Base-by-base conservation (phyloP, 2,888 invertebrate species). In the Ligdia adustata region DNA sequence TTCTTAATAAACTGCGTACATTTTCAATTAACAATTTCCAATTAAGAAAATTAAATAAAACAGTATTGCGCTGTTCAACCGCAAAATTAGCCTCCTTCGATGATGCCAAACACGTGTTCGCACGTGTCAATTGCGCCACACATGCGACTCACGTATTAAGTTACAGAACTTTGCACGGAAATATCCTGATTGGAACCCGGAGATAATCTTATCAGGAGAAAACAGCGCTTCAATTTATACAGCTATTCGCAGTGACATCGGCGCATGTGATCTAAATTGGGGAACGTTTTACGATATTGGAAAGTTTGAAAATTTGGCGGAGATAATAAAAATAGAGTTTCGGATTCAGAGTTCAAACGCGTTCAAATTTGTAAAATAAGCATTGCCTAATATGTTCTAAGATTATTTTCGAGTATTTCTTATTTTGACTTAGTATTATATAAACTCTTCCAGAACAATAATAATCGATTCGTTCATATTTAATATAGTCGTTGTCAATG, bases 121-220 rank as follows among this genome's bases (percentile, higher is more conserved):
- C 68, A 77, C 76, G 80, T 79, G 83, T 78, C 82, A 82, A 82
- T 81, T 81, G 79, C 6, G 69, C 63, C 65, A 52, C 71, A 69
- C 63, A 86, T 80, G 80, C 83, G 60, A 69, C 72, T 78, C 86
- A 86, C 85, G 87, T 85, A 69, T 69, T 67, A 72, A 71, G 82
- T 83, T 80, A 78, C 79, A 79, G 79, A 81, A 82, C 82, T 76
- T 66, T 72, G 75, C 72, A 69, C 60, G 55, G 75, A 73, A 66
- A 66, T 64, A 62, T 57, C 62, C 64, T 59, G 60, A 64, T 66
- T 57, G 59, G 47, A 49, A 53, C 49, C 46, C 61, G 67, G 69
- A 61, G 73, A 76, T 72, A 69, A 59, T 49, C 31, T 57, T 68
- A 48, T 55, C 52, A 26, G 15, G 15, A 40, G 42, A 28, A 37